Conservation (phyloP, 2,113 vertebrate species). For the Arenaria interpres region DNA sequence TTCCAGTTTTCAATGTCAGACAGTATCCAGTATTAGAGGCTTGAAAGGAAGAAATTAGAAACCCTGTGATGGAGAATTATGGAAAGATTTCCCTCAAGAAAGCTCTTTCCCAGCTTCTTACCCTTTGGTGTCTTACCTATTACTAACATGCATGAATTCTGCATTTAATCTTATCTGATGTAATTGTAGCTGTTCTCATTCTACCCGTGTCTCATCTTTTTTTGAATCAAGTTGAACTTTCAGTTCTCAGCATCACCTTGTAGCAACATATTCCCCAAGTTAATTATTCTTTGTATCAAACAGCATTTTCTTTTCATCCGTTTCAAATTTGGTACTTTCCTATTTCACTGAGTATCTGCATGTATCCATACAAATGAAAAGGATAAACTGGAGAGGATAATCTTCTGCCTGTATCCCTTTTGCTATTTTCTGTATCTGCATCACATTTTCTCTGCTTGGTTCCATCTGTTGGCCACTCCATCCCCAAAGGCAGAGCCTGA, state of each 20-base stretch:
- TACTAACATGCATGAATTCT: background rate
- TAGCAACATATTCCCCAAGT: background rate
- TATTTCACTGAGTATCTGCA: background rate
- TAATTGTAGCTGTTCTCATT: background rate
- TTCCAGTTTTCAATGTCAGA: background rate
- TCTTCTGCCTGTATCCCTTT: background rate
- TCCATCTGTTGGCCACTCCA: background rate
- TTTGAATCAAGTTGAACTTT: background rate
- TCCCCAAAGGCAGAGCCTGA: background rate
- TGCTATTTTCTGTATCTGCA: background rate
- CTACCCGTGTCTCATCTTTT: background rate
- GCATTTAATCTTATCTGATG: background rate
- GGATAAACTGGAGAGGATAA: constrained; percentile 1
- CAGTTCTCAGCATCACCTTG: background rate
- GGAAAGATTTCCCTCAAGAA: background rate
- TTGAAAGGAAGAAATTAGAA: constrained; percentile 26
- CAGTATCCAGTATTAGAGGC: background rate
- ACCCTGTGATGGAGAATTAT: background rate
- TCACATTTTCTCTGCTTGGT: background rate
- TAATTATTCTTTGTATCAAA: constrained; percentile 7
- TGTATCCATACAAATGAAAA: background rate
- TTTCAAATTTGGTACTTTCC: background rate
- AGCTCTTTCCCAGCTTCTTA: background rate
- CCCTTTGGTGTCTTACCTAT: background rate
- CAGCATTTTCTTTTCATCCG: background rate